Conservation (phyloP, 2,113 vertebrate genomes). For the Atlantisia rogersi region DNA sequence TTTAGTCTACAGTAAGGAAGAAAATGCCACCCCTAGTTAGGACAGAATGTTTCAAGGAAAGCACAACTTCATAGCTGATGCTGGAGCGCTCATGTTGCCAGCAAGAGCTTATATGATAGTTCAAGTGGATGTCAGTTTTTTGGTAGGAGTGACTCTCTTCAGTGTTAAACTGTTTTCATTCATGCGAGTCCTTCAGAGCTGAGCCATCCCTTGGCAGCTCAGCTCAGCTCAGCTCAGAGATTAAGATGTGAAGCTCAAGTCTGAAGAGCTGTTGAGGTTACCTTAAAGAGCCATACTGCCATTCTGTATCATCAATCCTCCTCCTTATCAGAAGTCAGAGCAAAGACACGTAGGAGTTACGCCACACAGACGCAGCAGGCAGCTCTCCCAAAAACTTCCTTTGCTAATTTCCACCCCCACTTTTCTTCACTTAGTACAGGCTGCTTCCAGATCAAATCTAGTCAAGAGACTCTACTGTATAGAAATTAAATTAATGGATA, state of each 20-base stretch:
- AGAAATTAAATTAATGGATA: neutral
- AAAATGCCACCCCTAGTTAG: neutral
- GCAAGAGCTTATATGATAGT: neutral
- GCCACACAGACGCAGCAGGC: rapidly evolving
- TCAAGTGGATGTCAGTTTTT: neutral
- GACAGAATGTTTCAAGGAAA: neutral
- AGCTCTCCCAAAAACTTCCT: neutral
- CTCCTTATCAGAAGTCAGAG: neutral
- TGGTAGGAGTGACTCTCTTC: neutral
- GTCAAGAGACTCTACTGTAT: neutral
- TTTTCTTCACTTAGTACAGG: neutral
- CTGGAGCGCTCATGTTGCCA: neutral
- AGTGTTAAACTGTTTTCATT: neutral
- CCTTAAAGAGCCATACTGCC: neutral
- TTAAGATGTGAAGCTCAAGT: neutral
- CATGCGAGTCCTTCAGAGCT: neutral
- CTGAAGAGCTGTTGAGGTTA: neutral
- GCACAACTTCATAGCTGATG: neutral
- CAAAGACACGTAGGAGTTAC: neutral
- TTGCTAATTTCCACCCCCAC: neutral
- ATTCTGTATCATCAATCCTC: neutral
- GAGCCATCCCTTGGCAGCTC: neutral
- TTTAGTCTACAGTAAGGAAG: neutral
- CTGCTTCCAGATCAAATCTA: neutral
- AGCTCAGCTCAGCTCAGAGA: neutral